These are phyloP conservation scores for Pelecanus crispus DNA, from an alignment of 2,113 vertebrate genomes.

Conservation along the genomic window DNA sequence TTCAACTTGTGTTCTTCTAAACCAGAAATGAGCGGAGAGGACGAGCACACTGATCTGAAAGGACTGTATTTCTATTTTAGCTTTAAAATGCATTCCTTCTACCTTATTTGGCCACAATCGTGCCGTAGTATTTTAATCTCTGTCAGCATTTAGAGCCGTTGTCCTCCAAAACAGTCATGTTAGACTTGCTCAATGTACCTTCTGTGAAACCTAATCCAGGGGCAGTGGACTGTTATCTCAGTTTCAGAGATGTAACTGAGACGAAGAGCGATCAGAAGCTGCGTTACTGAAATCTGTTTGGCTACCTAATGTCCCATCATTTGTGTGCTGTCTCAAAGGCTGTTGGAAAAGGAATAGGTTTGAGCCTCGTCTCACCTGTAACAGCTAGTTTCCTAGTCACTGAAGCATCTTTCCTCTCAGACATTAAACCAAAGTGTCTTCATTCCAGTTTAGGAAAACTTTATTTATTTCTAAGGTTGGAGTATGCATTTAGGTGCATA, in stretches of 20 bases:
- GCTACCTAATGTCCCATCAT: accelerated
- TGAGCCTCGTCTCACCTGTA: neutral
- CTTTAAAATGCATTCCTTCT: neutral
- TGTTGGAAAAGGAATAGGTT: neutral
- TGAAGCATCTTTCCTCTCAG: neutral
- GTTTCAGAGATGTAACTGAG: neutral
- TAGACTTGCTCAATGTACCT: neutral
- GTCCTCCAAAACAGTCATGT: neutral
- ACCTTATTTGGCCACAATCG: accelerated
- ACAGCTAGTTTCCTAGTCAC: neutral
- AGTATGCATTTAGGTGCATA: neutral
- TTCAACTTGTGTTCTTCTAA: neutral
- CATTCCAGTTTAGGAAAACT: neutral
- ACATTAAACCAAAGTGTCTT: neutral
- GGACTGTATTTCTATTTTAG: neutral
- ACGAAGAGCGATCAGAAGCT: neutral
- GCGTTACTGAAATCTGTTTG: neutral
- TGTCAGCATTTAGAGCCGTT: neutral
- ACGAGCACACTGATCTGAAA: neutral
- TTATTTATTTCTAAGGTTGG: neutral
- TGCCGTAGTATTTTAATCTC: neutral
- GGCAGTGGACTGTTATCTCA: neutral
- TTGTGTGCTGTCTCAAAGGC: neutral
- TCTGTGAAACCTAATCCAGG: neutral
- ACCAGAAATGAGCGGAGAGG: neutral